Evolutionary conservation across 2,888 invertebrate species (phyloP).

Genomic region (Caenorhabditis imperialis): DNA sequence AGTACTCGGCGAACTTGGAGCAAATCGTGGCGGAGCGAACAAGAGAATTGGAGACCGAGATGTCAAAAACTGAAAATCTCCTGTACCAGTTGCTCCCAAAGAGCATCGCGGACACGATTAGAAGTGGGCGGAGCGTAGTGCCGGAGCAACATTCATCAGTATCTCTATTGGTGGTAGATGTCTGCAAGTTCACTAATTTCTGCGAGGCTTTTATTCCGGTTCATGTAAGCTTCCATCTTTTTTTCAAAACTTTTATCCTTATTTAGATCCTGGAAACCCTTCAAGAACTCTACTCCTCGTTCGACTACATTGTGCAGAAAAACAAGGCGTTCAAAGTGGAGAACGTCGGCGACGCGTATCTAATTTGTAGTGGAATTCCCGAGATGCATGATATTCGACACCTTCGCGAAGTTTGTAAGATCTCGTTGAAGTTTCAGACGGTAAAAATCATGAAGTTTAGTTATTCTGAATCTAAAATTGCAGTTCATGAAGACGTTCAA

Average conservation of each 20-base stretch:
- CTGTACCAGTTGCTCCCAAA: conserved; percentile 64
- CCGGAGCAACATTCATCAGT: conserved; percentile 63
- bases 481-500: conserved; percentile 53
- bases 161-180: conserved; percentile 60
- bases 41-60: conserved; percentile 56
- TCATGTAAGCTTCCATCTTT: no score
- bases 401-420: conserved; percentile 55
- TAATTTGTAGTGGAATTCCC: conserved; percentile 65
- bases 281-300: conserved; percentile 64
- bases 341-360: conserved; percentile 67
- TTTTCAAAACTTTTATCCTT: no score
- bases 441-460: no score
- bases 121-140: conserved; percentile 53
- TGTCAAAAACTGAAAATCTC: conserved; percentile 58
- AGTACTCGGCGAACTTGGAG: conserved; percentile 66
- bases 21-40: conserved; percentile 66
- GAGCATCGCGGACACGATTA: conserved; percentile 59
- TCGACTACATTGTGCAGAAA: conserved; percentile 60
- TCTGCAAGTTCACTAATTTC: conserved; percentile 63
- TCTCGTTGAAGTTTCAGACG: conserved; percentile 56
- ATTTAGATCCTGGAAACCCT: conserved; percentile 64
- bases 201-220: conserved; percentile 66
- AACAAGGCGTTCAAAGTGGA: conserved; percentile 67
- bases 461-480: background rate
- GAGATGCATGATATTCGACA: conserved; percentile 54